A percentile compares a stretch with the other conserved stretches of the same genome.
Conservation (phyloP, 2,888 invertebrate species). For the Dicranocentrus wangi region DNA sequence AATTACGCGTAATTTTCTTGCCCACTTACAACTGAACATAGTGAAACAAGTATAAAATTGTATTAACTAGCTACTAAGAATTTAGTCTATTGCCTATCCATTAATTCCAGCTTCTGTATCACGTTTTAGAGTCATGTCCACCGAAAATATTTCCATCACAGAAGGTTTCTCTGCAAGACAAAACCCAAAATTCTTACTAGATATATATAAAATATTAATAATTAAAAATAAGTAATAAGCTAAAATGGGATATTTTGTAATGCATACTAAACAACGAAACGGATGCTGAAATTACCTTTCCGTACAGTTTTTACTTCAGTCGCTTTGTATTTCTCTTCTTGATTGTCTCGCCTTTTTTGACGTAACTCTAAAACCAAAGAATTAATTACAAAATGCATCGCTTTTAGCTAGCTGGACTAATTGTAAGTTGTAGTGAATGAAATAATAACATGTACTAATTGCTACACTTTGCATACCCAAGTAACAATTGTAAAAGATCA, state of each 20-base stretch:
- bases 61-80: no score
- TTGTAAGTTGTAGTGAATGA: no score
- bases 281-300: slow-evolving; percentile 36
- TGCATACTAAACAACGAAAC: not conserved
- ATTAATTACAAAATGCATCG: no score
- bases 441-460: no score
- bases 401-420: no score
- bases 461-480: no score
- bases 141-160: slow-evolving; percentile 68
- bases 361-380: slow-evolving; percentile 36
- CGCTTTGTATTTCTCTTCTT: slow-evolving; percentile 54
- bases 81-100: not conserved
- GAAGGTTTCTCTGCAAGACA: slow-evolving; percentile 58
- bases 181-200: not conserved
- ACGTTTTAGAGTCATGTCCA: slow-evolving; percentile 68
- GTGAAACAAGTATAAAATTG: no score
- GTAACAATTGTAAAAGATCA: slow-evolving; percentile 68
- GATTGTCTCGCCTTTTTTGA: slow-evolving; percentile 44
- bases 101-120: slow-evolving; percentile 26
- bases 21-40: no score
- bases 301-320: slow-evolving; percentile 10
- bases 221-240: not conserved
- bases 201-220: slow-evolving; percentile 11
- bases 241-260: no score
- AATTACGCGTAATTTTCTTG: no score